Percentiles rank a stretch among this genome's conserved stretches.
Conservation (phyloP, 2,888 invertebrate genomes). For the Alentia gelatinosa region DNA sequence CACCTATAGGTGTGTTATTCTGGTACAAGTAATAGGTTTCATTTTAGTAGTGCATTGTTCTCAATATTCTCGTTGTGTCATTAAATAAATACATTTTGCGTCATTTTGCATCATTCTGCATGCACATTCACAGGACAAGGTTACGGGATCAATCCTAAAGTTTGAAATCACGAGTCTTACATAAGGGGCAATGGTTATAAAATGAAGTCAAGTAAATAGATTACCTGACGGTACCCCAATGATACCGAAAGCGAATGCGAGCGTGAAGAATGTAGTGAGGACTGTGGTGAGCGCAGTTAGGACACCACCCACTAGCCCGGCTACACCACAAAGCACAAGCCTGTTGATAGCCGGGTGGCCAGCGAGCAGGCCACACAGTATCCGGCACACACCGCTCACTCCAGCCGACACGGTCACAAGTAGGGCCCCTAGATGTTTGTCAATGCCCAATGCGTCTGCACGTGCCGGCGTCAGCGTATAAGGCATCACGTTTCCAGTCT, state of each 20-base stretch:
- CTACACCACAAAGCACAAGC: not conserved
- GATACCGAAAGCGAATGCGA: not conserved
- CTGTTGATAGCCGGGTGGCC: not conserved
- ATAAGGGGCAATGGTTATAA: not conserved
- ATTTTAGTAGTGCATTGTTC: too few relatives aligned
- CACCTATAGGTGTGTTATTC: too few relatives aligned
- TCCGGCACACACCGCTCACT: not conserved
- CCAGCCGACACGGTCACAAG: not conserved
- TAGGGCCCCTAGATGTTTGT: not conserved
- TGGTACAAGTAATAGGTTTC: too few relatives aligned
- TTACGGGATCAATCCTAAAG: too few relatives aligned
- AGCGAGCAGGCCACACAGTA: slow-evolving; percentile 22
- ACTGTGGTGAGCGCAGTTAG: not conserved
- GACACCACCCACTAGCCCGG: not conserved
- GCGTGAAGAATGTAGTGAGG: not conserved
- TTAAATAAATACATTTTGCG: too few relatives aligned
- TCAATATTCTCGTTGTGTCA: too few relatives aligned
- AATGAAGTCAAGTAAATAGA: too few relatives aligned
- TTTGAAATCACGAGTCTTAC: not conserved
- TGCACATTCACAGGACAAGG: too few relatives aligned
- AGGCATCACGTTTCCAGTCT: slow-evolving; percentile 13
- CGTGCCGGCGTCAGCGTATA: slow-evolving; percentile 16
- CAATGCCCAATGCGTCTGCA: slow-evolving; percentile 24
- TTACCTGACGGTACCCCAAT: slow-evolving; percentile 26
- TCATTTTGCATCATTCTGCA: too few relatives aligned